Evolutionary conservation across 2,797 vertebrate genomes (phyloP).

Genomic region (Octomys mimax): DNA sequence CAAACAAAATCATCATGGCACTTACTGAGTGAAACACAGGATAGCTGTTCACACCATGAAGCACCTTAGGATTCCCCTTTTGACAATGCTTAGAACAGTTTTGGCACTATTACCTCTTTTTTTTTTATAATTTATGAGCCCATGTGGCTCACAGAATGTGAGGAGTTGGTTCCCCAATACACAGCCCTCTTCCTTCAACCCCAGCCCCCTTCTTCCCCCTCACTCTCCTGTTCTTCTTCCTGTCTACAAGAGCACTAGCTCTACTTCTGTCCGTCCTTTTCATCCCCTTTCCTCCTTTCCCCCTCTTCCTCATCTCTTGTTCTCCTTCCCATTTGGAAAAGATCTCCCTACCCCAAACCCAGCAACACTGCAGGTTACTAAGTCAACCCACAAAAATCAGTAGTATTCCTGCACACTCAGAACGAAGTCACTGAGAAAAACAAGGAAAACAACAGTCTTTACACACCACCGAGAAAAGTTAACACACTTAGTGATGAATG

Average conservation of each 20-base stretch:
- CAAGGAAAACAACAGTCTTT: neutral
- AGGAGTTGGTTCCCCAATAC: neutral
- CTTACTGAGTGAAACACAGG: neutral
- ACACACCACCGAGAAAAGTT: neutral
- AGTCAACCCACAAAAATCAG: neutral
- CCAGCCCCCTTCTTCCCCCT: accelerated
- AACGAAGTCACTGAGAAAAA: neutral
- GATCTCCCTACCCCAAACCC: neutral
- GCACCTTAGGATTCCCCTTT: neutral
- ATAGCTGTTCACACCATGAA: neutral
- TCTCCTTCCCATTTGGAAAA: neutral
- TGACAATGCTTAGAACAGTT: neutral
- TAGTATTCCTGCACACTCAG: neutral
- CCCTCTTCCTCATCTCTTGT: neutral
- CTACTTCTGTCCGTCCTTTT: neutral
- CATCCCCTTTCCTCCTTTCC: neutral
- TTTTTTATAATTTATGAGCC: neutral
- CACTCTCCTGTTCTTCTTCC: neutral
- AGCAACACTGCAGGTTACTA: neutral
- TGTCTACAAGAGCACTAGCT: neutral
- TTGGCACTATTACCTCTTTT: neutral
- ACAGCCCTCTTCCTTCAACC: neutral
- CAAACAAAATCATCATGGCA: conserved; percentile 17
- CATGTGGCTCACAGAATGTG: neutral
- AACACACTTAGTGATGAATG: neutral